Evolutionary conservation across 64 coral and sea anemone species (phyloP).

Genomic region (Stylophora pistillata): DNA sequence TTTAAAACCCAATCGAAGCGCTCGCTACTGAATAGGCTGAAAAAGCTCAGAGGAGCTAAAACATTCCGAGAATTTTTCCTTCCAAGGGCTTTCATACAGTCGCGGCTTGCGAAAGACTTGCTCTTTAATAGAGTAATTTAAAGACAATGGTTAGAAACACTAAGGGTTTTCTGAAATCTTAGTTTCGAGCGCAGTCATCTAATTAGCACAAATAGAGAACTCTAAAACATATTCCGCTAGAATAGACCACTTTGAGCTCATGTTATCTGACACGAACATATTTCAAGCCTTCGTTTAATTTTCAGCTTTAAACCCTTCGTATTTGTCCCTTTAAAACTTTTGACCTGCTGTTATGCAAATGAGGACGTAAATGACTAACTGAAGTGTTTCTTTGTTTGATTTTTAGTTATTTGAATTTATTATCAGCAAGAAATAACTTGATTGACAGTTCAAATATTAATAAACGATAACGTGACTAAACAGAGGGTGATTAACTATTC

Average conservation of each 20-base stretch:
- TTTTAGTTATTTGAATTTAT: neutral
- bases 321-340: neutral
- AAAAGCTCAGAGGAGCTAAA: neutral
- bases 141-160: neutral
- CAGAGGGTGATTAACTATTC: neutral
- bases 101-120: too few relatives aligned
- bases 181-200: neutral
- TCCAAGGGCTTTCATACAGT: neutral
- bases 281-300: neutral
- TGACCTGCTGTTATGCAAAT: conserved; percentile 2
- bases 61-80: conserved; percentile 7
- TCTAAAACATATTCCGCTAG: neutral
- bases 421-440: neutral
- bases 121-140: neutral
- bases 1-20: conserved; percentile 33
- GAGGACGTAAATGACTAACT: neutral
- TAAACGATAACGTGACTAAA: neutral
- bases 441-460: neutral
- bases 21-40: neutral
- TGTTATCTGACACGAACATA: neutral
- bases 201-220: neutral
- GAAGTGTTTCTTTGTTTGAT: neutral
- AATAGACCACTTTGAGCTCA: neutral
- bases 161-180: neutral
- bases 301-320: neutral